These are phyloP conservation scores for Sternarchorhynchus goeldii DNA, from an alignment of 2,797 vertebrate genomes.

Conservation along the genomic window DNA sequence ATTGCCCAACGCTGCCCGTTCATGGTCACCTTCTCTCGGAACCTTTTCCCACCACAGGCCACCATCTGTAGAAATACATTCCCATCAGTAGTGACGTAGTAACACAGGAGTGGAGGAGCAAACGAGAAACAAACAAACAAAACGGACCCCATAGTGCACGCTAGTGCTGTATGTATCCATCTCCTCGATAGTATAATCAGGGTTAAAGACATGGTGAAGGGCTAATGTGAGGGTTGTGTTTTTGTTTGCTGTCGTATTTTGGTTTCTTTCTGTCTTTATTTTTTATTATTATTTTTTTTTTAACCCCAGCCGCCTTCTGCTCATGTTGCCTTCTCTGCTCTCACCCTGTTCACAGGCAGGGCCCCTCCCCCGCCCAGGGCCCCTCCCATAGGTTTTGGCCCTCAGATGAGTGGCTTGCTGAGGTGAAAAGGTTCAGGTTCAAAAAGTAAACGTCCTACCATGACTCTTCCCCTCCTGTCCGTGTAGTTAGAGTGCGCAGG, in stretches of 20 bases:
- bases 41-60: constrained; percentile 10
- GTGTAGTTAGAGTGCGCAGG: no score
- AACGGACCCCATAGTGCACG: constrained; percentile 25
- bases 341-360: constrained; percentile 40
- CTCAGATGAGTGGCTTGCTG: background rate
- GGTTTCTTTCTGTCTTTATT: constrained; percentile 65
- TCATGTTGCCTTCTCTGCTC: constrained; percentile 74
- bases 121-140: constrained; percentile 6
- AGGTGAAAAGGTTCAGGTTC: no score
- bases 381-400: background rate
- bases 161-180: constrained; percentile 59
- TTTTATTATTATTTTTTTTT: constrained; percentile 5
- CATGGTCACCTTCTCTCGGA: constrained; percentile 37
- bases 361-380: background rate
- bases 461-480: background rate
- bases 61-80: constrained; percentile 10
- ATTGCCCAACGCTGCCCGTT: constrained; percentile 41
- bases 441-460: background rate
- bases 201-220: constrained; percentile 70
- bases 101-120: background rate
- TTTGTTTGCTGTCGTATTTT: constrained; percentile 59
- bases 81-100: constrained; percentile 9
- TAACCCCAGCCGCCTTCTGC: constrained; percentile 49
- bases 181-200: constrained; percentile 60
- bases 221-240: constrained; percentile 75